Evolutionary conservation across 2,888 invertebrate species (phyloP), one percentile per base, ranked within the genome.

Genomic region (Macaria notata): DNA sequence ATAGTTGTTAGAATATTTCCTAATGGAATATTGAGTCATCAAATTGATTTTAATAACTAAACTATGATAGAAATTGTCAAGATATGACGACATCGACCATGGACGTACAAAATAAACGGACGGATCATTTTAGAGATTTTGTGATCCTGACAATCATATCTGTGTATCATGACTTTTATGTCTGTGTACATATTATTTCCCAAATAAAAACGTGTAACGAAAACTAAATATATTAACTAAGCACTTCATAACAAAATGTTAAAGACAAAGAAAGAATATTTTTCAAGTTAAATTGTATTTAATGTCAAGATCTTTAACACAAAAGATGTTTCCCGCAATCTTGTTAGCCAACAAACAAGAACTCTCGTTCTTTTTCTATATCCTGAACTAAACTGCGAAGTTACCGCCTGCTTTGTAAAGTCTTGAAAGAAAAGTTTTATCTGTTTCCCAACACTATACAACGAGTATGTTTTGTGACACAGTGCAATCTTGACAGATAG

Each of bases 341-440:
- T 59, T 55, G 59, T 61, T 61, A 50, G 9, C 7, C 33, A 59
- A 54, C 59, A 62, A 59, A 57, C 50, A 53, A 58, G 47, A 56
- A 42, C 31, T 46, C n/a, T 56, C 46, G 49, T 47, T 52, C 49
- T 57, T 57, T 47, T 47, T 49, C 49, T 55, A 52, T 49, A 54
- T 58, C 33, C 46, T 52, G 47, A 50, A 54, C 50, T 55, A 45
- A 54, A 46, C 44, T 41, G 42, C 44, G 31, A 59, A 51, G 56
- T 55, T 54, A 42, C 46, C 45, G 51, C 52, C 60, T 48, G 50
- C 54, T 64, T 49, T 54, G 49, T 64, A 66, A 68, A 51, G 46
- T 63, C 54, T 63, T 57, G 49, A 67, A 58, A 65, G 49, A 31
- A 58, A 65, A 65, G 59, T 67, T 72, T 65, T 61, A 65, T 65